Conservation (phyloP, 2,888 invertebrate genomes). For the Volucella bombylans region DNA sequence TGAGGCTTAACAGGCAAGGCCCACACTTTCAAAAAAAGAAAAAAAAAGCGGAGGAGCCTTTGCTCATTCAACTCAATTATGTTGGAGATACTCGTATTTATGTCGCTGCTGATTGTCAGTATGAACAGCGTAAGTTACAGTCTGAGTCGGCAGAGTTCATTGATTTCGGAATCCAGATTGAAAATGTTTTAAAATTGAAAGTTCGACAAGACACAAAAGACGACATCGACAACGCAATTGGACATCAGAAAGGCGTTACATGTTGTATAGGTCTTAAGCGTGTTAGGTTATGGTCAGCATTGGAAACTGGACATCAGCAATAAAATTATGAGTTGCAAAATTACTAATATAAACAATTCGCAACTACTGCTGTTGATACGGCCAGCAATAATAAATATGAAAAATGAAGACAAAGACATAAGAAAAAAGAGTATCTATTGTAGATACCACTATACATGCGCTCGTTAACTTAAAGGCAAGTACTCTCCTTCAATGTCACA, state of each 20-base stretch:
- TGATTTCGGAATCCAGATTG: conserved; percentile 54
- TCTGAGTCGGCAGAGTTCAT: conserved; percentile 48
- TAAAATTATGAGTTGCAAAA: conserved; percentile 47
- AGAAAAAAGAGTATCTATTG: not conserved
- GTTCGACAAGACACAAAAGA: conserved; percentile 20
- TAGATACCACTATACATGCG: not conserved
- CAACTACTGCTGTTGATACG: conserved; percentile 13
- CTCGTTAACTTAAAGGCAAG: conserved; percentile 42
- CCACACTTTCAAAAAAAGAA: not conserved
- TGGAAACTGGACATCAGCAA: not conserved
- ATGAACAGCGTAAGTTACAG: conserved; percentile 26
- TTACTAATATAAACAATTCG: conserved; percentile 41
- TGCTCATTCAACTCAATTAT: conserved; percentile 37
- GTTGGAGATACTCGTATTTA: conserved; percentile 27
- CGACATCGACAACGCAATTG: conserved; percentile 9
- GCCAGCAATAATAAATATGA: not conserved
- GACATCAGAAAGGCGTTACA: conserved; percentile 32
- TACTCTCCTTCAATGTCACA: conserved; percentile 54
- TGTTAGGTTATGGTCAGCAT: not conserved
- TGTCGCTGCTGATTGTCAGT: conserved; percentile 39
- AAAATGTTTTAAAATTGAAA: conserved; percentile 54
- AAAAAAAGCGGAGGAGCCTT: not conserved
- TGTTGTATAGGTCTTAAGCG: not conserved
- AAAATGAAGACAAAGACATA: not conserved
- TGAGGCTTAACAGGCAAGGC: conserved; percentile 23